Percentiles rank a stretch among this genome's conserved stretches.
Conservation (phyloP, 2,113 vertebrate genomes). For the Poeciliopsis prolifica region DNA sequence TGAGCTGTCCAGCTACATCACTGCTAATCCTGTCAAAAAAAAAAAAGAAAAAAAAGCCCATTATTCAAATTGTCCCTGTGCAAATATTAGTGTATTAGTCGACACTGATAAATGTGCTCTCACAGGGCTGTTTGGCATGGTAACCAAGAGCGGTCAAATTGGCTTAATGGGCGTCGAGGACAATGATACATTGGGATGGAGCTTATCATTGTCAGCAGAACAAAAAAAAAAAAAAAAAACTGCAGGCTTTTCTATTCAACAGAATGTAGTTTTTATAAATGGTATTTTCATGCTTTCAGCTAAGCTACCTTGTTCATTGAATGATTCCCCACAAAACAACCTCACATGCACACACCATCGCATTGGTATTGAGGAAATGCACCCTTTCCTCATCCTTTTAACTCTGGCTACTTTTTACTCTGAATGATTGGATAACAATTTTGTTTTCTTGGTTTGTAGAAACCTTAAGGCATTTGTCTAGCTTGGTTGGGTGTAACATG, state of each 20-base stretch:
- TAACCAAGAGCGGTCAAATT: not conserved
- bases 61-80: slow-evolving; percentile 29
- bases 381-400: not conserved
- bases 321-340: not conserved
- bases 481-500: no score
- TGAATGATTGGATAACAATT: no score
- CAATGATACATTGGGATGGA: slow-evolving; percentile 29
- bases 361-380: slow-evolving; percentile 4
- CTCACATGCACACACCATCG: no score
- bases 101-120: slow-evolving; percentile 35
- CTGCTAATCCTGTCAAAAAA: not conserved
- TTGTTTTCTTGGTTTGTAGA: no score
- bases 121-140: slow-evolving; percentile 22
- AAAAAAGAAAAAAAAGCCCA: not conserved
- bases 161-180: slow-evolving; percentile 29
- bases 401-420: not conserved
- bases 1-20: slow-evolving; percentile 36
- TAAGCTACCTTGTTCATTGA: not conserved
- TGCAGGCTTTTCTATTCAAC: not conserved
- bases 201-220: slow-evolving; percentile 36
- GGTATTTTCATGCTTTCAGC: slow-evolving; percentile 14
- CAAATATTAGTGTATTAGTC: slow-evolving; percentile 22
- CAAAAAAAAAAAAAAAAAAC: slow-evolving; percentile 30
- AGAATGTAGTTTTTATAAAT: slow-evolving; percentile 31
- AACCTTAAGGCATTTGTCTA: no score